A percentile compares a stretch with the other conserved stretches of the same genome.
phyloP scores from a whole-genome alignment of 2,888 invertebrate genomes.

The Prosopocoilus inquinatus region DNA sequence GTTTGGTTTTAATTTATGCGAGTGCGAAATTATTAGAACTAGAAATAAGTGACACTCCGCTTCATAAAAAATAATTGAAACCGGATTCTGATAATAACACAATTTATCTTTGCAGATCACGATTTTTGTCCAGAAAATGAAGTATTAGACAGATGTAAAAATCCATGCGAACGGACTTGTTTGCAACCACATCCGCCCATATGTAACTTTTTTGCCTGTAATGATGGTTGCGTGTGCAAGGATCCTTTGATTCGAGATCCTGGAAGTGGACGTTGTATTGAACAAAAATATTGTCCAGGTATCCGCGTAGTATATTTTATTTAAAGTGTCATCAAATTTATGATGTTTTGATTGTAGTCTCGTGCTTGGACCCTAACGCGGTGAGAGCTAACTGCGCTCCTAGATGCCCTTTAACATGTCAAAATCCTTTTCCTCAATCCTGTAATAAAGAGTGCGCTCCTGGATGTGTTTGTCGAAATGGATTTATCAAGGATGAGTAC shows the following conservation, averaged over 20 bases:
- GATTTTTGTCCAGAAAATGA: conserved; percentile 13
- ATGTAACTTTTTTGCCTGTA: neutral
- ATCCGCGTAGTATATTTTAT: neutral
- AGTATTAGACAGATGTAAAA: conserved; percentile 4
- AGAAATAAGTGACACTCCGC: no score
- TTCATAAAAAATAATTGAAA: no score
- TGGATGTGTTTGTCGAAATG: conserved; percentile 39
- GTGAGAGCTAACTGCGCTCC: neutral
- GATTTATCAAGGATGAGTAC: conserved; percentile 8
- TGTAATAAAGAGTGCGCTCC: conserved; percentile 42
- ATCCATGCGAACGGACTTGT: conserved; percentile 32
- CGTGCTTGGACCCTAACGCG: conserved; percentile 24
- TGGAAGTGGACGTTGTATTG: conserved; percentile 8
- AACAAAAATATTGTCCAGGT: conserved; percentile 9
- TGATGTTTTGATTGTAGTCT: conserved; percentile 38
- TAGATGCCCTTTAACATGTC: conserved; percentile 45
- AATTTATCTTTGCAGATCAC: neutral
- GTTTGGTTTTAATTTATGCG: no score
- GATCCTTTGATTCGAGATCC: conserved; percentile 21
- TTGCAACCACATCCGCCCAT: conserved; percentile 34
- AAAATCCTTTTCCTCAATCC: conserved; percentile 38
- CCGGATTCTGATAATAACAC: no score
- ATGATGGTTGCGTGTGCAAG: conserved; percentile 14
- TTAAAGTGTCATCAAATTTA: neutral
- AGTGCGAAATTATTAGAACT: no score